Percentiles rank a stretch among this genome's conserved stretches.
Evolutionary conservation across 2,113 vertebrate species (phyloP).

Genomic region (Erythrolamprus reginae): DNA sequence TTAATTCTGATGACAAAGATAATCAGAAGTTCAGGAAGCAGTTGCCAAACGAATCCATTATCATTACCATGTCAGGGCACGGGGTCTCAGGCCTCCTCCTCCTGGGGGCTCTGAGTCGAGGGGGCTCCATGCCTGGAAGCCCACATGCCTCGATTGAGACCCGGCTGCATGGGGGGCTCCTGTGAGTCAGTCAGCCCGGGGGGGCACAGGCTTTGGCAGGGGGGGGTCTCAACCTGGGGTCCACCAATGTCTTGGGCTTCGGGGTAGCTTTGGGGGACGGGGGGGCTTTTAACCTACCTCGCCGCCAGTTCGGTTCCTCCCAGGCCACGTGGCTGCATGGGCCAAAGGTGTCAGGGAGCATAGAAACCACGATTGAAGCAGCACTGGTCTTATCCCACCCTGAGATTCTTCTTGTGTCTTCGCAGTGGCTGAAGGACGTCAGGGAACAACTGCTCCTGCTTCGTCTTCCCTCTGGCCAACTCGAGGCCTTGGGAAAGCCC

Average conservation of each 20-base stretch:
- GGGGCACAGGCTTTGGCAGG: neutral
- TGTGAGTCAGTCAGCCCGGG: neutral
- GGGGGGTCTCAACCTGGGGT: neutral
- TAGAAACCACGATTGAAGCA: neutral
- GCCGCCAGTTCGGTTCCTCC: too few species aligned
- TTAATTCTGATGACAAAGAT: constrained; percentile 57
- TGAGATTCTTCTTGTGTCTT: neutral
- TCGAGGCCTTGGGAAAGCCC: neutral
- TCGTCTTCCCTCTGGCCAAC: neutral
- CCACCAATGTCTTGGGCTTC: neutral
- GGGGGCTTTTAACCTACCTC: neutral
- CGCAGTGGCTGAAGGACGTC: neutral
- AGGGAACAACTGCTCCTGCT: neutral
- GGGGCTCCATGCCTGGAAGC: rapidly evolving
- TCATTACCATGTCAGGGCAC: constrained; percentile 34
- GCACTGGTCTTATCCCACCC: neutral
- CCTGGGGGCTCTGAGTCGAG: neutral
- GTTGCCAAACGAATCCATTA: constrained; percentile 46
- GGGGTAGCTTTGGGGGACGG: neutral
- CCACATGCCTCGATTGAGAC: neutral
- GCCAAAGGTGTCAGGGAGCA: neutral
- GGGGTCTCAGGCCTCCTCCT: constrained; percentile 8
- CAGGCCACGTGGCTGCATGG: too few species aligned
- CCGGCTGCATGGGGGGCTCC: neutral
- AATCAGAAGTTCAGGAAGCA: constrained; percentile 52